Conservation (phyloP, 2,113 vertebrate genomes). For the Dipodomys stephensi region DNA sequence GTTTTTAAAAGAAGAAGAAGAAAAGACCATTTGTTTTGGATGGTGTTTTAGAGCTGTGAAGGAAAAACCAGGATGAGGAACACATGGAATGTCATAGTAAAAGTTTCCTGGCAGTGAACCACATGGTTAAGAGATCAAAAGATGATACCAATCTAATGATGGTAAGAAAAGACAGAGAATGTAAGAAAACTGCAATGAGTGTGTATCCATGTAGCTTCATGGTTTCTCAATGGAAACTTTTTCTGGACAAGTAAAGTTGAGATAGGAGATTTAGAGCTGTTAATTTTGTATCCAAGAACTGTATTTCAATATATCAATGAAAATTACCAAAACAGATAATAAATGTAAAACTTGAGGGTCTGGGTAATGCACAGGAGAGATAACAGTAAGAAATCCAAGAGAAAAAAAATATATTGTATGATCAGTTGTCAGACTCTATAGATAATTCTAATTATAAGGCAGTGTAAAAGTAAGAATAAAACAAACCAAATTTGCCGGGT, state of each 20-base stretch:
- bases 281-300: neutral
- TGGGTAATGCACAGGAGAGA: neutral
- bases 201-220: neutral
- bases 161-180: constrained; percentile 1
- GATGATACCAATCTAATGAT: constrained; percentile 1
- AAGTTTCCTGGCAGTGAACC: neutral
- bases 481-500: neutral
- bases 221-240: constrained; percentile 1
- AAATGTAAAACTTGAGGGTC: neutral
- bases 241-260: neutral
- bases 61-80: constrained; percentile 47
- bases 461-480: neutral
- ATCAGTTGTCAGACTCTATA: neutral
- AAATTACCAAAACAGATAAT: neutral
- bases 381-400: neutral
- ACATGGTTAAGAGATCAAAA: constrained; percentile 38
- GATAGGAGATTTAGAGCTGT: neutral
- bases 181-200: neutral
- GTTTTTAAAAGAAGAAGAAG: constrained; percentile 67
- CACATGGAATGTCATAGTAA: constrained; percentile 33
- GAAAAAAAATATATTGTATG: neutral
- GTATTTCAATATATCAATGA: neutral
- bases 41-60: constrained; percentile 48
- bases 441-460: neutral
- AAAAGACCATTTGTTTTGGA: constrained; percentile 62